A percentile compares a stretch with the other conserved stretches of the same genome.
These are phyloP conservation scores for Silurus lanzhouensis DNA, from an alignment of 2,797 vertebrate species.

Conservation along the genomic window DNA sequence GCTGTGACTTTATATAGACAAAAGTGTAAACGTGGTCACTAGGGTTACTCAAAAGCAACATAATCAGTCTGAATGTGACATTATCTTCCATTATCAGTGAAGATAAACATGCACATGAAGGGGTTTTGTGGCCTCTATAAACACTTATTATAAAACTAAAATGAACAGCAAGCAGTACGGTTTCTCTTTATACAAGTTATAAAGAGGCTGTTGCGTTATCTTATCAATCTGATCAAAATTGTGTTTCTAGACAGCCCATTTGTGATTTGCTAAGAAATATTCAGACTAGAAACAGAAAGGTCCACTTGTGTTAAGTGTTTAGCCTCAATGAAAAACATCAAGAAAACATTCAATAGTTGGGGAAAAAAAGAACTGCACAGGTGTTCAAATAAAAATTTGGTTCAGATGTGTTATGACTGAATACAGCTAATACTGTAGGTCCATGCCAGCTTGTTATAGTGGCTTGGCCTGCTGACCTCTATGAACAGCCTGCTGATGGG, in stretches of 20 bases:
- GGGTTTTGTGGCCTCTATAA: background rate
- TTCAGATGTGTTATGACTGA: conserved; percentile 15
- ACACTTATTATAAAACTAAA: background rate
- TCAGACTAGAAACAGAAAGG: background rate
- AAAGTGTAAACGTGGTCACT: background rate
- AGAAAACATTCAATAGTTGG: conserved; percentile 18
- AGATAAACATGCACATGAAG: background rate
- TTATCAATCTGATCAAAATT: background rate
- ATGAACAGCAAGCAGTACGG: background rate
- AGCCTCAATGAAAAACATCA: background rate
- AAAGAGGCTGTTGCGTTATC: background rate
- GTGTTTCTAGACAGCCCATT: background rate
- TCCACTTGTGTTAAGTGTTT: background rate
- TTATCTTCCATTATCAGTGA: background rate
- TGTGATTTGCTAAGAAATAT: background rate
- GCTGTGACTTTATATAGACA: background rate
- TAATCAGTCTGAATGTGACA: background rate
- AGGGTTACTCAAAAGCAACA: background rate
- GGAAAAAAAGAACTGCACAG: background rate
- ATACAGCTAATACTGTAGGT: conserved; percentile 11
- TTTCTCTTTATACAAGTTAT: background rate
- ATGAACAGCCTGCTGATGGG: conserved; percentile 38
- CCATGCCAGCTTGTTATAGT: conserved; percentile 30
- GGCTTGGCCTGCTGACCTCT: conserved; percentile 38
- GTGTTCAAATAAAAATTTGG: conserved; percentile 13